These are phyloP conservation scores for Carettochelys insculpta DNA, from an alignment of 2,113 vertebrate species.

Conservation along the genomic window DNA sequence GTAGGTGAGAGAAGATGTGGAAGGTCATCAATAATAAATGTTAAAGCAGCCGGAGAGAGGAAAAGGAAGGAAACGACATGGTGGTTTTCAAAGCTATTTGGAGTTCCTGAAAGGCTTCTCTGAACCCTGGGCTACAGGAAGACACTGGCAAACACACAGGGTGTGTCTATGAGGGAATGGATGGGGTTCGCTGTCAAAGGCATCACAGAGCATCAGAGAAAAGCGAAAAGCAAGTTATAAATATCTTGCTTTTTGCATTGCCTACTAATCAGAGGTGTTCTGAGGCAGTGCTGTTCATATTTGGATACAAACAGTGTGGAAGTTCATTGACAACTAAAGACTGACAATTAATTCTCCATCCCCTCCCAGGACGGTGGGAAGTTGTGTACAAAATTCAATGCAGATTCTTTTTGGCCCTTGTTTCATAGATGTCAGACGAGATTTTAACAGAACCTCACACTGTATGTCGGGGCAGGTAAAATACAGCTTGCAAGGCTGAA, in stretches of 20 bases:
- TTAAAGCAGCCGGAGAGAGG: slow-evolving; percentile 3
- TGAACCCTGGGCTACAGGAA: not conserved
- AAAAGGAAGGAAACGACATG: not conserved
- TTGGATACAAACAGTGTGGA: not conserved
- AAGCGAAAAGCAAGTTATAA: not conserved
- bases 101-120: not conserved
- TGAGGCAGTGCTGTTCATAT: not conserved
- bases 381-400: not conserved
- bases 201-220: not conserved
- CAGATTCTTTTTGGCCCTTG: not conserved
- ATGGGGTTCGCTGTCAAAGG: not conserved
- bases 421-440: not conserved
- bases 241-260: not conserved
- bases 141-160: no score
- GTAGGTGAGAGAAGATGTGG: not conserved
- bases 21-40: slow-evolving; percentile 67
- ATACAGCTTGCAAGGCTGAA: no score
- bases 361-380: not conserved
- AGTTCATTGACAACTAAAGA: not conserved
- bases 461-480: no score
- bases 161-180: not conserved
- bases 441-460: not conserved
- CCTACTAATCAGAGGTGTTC: not conserved
- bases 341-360: not conserved
- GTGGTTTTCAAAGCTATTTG: slow-evolving; percentile 37